Percentiles rank a stretch among this genome's conserved stretches.
phyloP scores from a whole-genome alignment of 2,113 vertebrate species.

The Albula goreensis region DNA sequence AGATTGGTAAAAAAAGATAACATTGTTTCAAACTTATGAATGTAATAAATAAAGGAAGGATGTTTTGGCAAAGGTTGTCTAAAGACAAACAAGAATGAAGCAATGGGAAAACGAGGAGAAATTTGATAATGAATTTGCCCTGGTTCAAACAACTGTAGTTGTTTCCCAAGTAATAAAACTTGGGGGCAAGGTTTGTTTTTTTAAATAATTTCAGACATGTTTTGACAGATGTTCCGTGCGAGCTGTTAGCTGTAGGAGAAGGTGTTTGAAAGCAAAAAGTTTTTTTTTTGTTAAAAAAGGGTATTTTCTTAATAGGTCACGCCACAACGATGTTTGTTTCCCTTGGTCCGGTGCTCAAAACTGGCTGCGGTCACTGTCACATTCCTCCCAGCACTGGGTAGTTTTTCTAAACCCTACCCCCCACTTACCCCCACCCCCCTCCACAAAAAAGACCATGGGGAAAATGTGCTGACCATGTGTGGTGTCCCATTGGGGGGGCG shows the following conservation, averaged over 20 bases:
- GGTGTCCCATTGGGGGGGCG: too few species aligned
- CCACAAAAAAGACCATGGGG: not conserved
- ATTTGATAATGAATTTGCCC: constrained; percentile 42
- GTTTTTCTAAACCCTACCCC: not conserved
- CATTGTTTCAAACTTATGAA: constrained; percentile 30
- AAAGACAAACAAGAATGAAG: constrained; percentile 35
- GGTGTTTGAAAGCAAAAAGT: constrained; percentile 21
- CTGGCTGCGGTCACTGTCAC: not conserved
- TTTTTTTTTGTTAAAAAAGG: not conserved
- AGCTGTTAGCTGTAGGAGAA: constrained; percentile 17
- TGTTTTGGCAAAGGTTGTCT: constrained; percentile 35
- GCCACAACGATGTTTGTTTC: constrained; percentile 5
- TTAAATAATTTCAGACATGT: constrained; percentile 50
- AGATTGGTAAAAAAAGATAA: constrained; percentile 20
- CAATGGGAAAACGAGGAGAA: constrained; percentile 34
- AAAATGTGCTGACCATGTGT: not conserved
- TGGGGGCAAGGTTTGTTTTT: constrained; percentile 36
- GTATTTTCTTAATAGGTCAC: constrained; percentile 22
- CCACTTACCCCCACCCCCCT: too few species aligned
- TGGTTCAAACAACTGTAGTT: constrained; percentile 34
- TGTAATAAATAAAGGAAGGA: constrained; percentile 42
- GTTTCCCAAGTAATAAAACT: constrained; percentile 43
- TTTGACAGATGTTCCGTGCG: constrained; percentile 49
- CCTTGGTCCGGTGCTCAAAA: not conserved
- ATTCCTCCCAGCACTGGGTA: not conserved